A percentile compares a stretch with the other conserved stretches of the same genome.
Conservation (phyloP, 2,888 invertebrate species). For the Drosophila algonquin region DNA sequence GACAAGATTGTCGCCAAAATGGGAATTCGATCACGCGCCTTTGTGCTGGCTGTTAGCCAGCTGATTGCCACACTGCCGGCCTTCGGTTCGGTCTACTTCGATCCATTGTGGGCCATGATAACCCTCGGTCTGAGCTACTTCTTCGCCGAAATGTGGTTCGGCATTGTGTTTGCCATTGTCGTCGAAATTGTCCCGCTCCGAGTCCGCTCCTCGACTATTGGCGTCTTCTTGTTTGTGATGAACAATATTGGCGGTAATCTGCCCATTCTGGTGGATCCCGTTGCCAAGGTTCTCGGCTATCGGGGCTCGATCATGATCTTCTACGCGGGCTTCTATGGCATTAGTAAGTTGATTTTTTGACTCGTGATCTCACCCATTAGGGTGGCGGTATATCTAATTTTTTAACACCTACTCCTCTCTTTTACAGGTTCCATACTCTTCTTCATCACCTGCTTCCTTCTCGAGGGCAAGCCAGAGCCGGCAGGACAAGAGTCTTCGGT, state of each 20-base stretch:
- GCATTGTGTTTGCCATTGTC: constrained; percentile 94
- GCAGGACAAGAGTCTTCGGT: constrained; percentile 35
- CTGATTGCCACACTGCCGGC: constrained; percentile 93
- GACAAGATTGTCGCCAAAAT: constrained; percentile 94
- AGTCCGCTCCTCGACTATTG: constrained; percentile 93
- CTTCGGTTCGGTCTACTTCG: constrained; percentile 92
- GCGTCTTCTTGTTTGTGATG: constrained; percentile 95
- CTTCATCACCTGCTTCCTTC: constrained; percentile 91
- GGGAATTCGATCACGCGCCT: constrained; percentile 92
- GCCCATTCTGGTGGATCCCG: constrained; percentile 94
- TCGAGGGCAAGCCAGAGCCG: constrained; percentile 86
- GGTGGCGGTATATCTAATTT: not conserved
- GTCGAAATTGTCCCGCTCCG: constrained; percentile 94
- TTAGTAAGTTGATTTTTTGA: constrained; percentile 86
- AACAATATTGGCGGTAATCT: constrained; percentile 96
- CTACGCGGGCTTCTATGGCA: constrained; percentile 93
- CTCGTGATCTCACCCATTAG: not conserved
- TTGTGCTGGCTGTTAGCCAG: constrained; percentile 92
- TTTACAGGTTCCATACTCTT: constrained; percentile 90
- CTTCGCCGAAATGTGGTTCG: constrained; percentile 98
- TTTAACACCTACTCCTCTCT: not conserved
- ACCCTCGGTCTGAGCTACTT: constrained; percentile 94
- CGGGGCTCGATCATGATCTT: constrained; percentile 93
- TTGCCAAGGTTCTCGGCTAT: constrained; percentile 92
- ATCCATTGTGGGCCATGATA: constrained; percentile 93